These are phyloP conservation scores for Hepsetus odoe DNA, from an alignment of 2,113 vertebrate species.

Conservation along the genomic window DNA sequence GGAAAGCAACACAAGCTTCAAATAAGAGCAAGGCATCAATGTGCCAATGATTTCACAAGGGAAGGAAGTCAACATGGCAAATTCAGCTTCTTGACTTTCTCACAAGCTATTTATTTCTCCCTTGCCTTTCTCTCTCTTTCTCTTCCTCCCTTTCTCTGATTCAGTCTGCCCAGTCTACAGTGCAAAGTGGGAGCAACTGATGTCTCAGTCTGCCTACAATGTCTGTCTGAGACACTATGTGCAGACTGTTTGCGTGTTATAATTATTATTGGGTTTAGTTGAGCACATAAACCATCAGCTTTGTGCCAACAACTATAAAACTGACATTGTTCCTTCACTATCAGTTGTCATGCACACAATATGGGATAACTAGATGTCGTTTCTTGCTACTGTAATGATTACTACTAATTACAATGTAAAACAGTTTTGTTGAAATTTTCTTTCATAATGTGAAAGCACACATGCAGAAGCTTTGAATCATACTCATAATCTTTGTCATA, in stretches of 20 bases:
- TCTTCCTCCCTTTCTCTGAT: not conserved
- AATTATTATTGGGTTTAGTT: no score
- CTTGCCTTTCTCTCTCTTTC: not conserved
- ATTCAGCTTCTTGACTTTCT: not conserved
- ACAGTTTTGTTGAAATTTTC: no score
- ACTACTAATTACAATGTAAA: no score
- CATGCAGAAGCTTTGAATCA: not conserved
- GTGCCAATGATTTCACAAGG: constrained; percentile 33
- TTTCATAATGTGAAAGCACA: not conserved
- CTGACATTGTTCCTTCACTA: no score
- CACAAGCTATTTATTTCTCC: not conserved
- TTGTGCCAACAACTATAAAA: no score
- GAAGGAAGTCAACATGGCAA: constrained; percentile 9
- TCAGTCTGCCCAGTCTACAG: not conserved
- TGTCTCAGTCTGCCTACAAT: not conserved
- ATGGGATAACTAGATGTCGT: no score
- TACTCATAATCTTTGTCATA: constrained; percentile 7
- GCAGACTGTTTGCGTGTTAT: no score
- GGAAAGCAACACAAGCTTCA: no score
- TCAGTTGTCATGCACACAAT: no score
- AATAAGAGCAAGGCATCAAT: not conserved
- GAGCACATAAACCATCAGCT: no score
- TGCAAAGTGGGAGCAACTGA: not conserved
- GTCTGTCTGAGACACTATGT: not conserved
- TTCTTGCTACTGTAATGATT: no score